Evolutionary conservation across 2,797 vertebrate genomes (phyloP), one percentile per base, ranked within the genome.

Genomic region (Adelosebastes latens): DNA sequence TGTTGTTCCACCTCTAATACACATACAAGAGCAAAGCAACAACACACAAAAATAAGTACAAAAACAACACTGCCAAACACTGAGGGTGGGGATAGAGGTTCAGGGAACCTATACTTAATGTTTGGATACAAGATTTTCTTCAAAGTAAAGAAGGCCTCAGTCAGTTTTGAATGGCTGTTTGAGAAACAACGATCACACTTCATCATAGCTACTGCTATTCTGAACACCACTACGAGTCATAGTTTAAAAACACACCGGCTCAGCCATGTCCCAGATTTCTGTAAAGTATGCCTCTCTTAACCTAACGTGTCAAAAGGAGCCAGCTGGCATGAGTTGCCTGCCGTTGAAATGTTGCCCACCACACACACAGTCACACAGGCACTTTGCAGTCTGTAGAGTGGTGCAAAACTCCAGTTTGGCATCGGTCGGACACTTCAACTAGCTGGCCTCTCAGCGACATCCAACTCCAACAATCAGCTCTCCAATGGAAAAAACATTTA

Each of bases 381-480:
- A 87, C 81, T 91, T 88, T 87, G 83, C 27, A 91, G 85, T 88
- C 89, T 82, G 79, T 46, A 13, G 73, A 82, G 73, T 46, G 65
- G 71, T 55, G 74, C 67, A 69, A 79, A 74, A 73, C 56, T 75
- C 31, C 74, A 80, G 62, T 79, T 77, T 87, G 85, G 81, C 83
- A 80, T 60, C 24, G 27, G 20, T 42, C 52, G 73, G 68, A 80
- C 72, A 89, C 75, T 87, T 85, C 75, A 49, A 75, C 72, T 49
- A 49, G 53, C 59, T 11, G 62, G 64, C 79, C 83, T 70, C 69
- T 79, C 63, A 72, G 68, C 3, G 1, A 75, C 73, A 66, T 65
- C 81, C 24, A 79, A 79, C 36, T 70, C 31, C 56, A 80, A 87
- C 75, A 83, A 84, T 68, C 46, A 27, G 24, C 61, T 76, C 75